Base-by-base conservation (phyloP, 1,140 invertebrate genomes). In the Orius insidiosus region DNA sequence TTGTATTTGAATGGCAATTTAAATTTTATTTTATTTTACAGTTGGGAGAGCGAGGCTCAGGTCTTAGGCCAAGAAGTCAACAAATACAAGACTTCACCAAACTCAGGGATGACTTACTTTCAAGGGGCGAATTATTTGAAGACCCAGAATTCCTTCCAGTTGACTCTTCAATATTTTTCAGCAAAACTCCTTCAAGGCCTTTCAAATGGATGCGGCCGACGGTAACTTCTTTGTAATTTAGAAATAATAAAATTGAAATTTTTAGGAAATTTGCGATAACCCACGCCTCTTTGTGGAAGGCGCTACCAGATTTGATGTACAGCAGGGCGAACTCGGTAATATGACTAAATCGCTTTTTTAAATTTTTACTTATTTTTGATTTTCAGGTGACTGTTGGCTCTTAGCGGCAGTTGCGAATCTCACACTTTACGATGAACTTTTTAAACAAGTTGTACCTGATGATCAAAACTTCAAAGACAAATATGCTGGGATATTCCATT, bases 301-400 rank as follows among this genome's bases (percentile, higher is more conserved):
- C 1, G 92, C 83, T 59, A 87, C 86, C 10, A 70, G 94, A 52
- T 98, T 98, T 67, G 94, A 98, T 67, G 86, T 98, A 0, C 85
- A 92, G 53, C 94, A 98, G 65, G 94, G 94, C 49, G 89, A 95
- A 68, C 66, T 98, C 0, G 93, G n/a, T n/a, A n/a, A n/a, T n/a
- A n/a, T n/a, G n/a, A n/a, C n/a, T n/a, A n/a, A n/a, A n/a, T n/a
- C n/a, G n/a, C n/a, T n/a, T n/a, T n/a, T n/a, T n/a, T n/a, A n/a
- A n/a, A n/a, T n/a, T n/a, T n/a, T n/a, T n/a, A n/a, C n/a, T n/a
- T n/a, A n/a, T n/a, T n/a, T n/a, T n/a, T n/a, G n/a, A n/a, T n/a
- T n/a, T n/a, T n/a, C n/a, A n/a, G n/a, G 93, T 40, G 93, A 98
- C 61, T 98, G 94, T 60, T 98, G 94, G 94, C 67, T 98, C 0